Conservation (phyloP, 2,797 vertebrate species). For the Triplophysa bombifrons region DNA sequence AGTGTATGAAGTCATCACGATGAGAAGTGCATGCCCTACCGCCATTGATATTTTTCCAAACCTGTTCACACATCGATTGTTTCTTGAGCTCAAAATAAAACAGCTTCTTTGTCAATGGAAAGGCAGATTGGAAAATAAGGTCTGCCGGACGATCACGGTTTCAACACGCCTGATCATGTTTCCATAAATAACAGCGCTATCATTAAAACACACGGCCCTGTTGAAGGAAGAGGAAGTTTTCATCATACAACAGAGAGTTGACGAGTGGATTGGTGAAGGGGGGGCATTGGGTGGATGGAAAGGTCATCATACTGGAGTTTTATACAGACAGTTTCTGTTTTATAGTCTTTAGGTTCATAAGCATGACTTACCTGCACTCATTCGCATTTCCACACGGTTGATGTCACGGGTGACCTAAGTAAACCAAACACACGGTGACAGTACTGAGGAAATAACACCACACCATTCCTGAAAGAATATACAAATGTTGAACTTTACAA, state of each 20-base stretch:
- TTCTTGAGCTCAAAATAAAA: conserved; percentile 63
- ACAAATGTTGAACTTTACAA: conserved; percentile 43
- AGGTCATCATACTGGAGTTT: conserved; percentile 17
- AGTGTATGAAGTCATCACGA: too few species aligned
- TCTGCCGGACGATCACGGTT: conserved; percentile 65
- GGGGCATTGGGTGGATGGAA: conserved; percentile 30
- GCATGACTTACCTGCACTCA: conserved; percentile 3
- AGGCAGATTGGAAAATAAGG: conserved; percentile 33
- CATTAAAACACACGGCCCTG: conserved; percentile 66
- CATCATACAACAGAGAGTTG: conserved; percentile 26
- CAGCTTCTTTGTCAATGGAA: conserved; percentile 59
- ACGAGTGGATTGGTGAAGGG: conserved; percentile 8
- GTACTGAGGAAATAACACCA: conserved; percentile 33
- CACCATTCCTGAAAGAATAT: conserved; percentile 32
- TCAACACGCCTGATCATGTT: conserved; percentile 72
- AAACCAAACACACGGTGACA: not conserved
- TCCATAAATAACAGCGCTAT: conserved; percentile 67
- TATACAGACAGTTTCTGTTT: too few species aligned
- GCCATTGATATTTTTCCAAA: conserved; percentile 22
- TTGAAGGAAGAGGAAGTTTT: conserved; percentile 67
- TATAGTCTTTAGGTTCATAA: not conserved
- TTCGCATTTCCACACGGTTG: conserved; percentile 39
- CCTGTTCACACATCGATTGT: conserved; percentile 54
- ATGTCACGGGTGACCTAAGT: conserved; percentile 32
- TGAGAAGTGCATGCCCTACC: conserved; percentile 50